Evolutionary conservation across 2,888 invertebrate genomes (phyloP), one percentile per base, ranked within the genome.

Genomic region (Trypoxylon attenuatum): DNA sequence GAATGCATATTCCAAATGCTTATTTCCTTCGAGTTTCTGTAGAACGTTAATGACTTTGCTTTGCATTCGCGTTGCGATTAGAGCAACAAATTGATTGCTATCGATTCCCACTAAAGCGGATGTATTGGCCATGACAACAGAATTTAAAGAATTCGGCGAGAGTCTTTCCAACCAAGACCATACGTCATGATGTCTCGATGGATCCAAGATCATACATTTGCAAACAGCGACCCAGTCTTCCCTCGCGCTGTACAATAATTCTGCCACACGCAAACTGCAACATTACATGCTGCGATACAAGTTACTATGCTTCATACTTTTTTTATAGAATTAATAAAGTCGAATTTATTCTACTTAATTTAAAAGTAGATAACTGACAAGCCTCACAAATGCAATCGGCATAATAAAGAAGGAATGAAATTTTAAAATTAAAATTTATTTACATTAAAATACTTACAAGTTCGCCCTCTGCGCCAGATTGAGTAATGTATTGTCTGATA

Each of bases 211-310:
- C 73, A 87, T 79, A 58, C 86, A 87, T 69, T 78, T 79, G 64
- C 86, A 86, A 15, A 87, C 87, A 0, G 86, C 79, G 18, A 79
- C 65, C 86, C 86, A 87, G 62, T 87, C 86, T 53, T 86, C 86
- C 25, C 82, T 77, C 18, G 82, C 85, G 5, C 82, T 81, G 64
- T 86, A 82, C 38, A 87, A 57, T 18, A 84, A 70, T 64, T 86
- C 84, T 2, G 82, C 80, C 16, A 87, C 84, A 62, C 83, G 80
- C 68, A 84, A 73, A 70, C 86, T 86, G 68, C 13, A 79, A 81
- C 55, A 62, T 54, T 65, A 72, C 18, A 52, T 64, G 46, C 72
- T 68, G 50, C 55, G 59, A 58, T 72, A 72, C 66, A 72, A 71
- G 62, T 66, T 58, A 71, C 59, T 72, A 71, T 55, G 53, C 55